Evolutionary conservation across 2,888 invertebrate genomes (phyloP), one percentile per base, ranked within the genome.

Genomic region (Eledone cirrhosa): DNA sequence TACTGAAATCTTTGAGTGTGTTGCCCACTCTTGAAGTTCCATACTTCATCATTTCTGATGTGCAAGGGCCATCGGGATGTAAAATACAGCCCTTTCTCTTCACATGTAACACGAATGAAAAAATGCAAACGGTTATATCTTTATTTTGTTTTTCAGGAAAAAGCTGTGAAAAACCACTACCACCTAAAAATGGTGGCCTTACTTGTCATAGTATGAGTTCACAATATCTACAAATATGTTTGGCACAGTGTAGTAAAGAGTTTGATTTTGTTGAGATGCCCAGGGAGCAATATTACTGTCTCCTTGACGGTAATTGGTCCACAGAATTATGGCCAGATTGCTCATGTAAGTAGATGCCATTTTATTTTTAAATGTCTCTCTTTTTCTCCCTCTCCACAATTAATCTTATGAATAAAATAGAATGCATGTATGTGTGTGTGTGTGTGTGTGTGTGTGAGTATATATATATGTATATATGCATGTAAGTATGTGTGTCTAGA

Each of bases 301-400:
- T 80, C 16, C 80, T 81, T 13, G 48, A 79, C 59, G 83, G 83
- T 14, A 78, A 78, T 11, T 83, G 83, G 83, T 69, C 27, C 5
- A 69, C 81, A 19, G 65, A 63, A 29, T 31, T 53, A 22, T 83
- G 83, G 83, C 83, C 83, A 48, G 81, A 82, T 41, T 83, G 83
- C 75, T 82, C 83, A 22, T 77, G 83, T 83, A 67, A 78, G 83
- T 79, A 31, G 33, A 8, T 41, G 33, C 33, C 8, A 41, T 41
- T 41, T 41, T 41, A 8, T 41, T 41, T 41, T 41, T 41, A 41
- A 41, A 41, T 41, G 5, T 41, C 33, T 41, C 33, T n/a, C n/a
- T n/a, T n/a, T n/a, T n/a, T n/a, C n/a, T n/a, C n/a, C n/a, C n/a
- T n/a, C n/a, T n/a, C n/a, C 8, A 41, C 33, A 41, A 41, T 41